Conservation (phyloP, 2,797 vertebrate species). For the Takifugu ocellatus region DNA sequence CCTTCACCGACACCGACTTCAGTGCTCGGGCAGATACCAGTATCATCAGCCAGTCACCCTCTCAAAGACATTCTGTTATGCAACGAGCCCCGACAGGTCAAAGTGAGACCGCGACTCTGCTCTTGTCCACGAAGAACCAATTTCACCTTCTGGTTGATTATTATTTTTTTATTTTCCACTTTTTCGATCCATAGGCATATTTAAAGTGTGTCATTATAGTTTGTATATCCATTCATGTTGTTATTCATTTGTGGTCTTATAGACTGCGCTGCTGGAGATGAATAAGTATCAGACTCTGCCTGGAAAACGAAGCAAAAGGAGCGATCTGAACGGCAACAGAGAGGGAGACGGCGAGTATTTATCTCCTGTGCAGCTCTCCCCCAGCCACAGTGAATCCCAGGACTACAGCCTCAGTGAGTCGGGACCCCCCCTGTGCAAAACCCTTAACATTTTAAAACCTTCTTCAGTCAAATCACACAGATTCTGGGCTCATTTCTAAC, state of each 20-base stretch:
- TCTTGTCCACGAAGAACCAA: neutral
- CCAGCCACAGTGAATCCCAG: conserved; percentile 59
- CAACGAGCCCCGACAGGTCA: conserved; percentile 33
- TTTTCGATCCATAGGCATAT: neutral
- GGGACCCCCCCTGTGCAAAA: neutral
- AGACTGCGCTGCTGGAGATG: conserved; percentile 75
- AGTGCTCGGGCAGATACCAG: conserved; percentile 35
- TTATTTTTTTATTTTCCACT: neutral
- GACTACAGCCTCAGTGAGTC: conserved; percentile 82
- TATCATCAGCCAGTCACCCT: conserved; percentile 31
- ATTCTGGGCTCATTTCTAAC: too few relatives aligned
- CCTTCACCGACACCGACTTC: conserved; percentile 23
- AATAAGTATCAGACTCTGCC: conserved; percentile 91
- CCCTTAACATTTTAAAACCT: neutral
- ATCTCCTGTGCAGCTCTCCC: conserved; percentile 51
- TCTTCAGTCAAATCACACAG: neutral
- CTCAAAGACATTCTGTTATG: conserved; percentile 41
- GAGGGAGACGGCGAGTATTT: conserved; percentile 62
- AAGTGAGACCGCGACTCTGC: conserved; percentile 12
- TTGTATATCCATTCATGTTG: too few relatives aligned
- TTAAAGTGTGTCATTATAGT: neutral
- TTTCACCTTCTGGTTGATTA: too few relatives aligned
- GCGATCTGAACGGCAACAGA: conserved; percentile 74
- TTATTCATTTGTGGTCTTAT: neutral
- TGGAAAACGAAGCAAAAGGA: conserved; percentile 79